Base-by-base conservation (phyloP, 2,888 invertebrate genomes). In the Petrolisthes cinctipes region DNA sequence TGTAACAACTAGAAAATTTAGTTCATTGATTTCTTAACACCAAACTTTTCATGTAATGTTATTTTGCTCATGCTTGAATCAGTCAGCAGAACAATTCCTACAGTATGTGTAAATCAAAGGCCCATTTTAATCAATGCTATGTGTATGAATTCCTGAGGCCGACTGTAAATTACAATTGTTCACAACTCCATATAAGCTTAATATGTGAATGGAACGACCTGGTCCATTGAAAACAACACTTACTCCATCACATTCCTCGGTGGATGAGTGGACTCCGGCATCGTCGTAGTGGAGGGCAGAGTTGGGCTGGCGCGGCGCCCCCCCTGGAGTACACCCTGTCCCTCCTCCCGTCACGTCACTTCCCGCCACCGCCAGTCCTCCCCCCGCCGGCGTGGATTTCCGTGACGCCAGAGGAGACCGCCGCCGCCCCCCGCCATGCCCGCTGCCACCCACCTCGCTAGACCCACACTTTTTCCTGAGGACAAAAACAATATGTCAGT, bases 171-270 rank as follows among this genome's bases (percentile, higher is more conserved):
- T 37, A 37, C 37, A 37, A 37, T 37, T 37, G 37, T 1, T 1
- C 37, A 37, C 37, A 37, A 37, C 37, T 37, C 37, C 37, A 37
- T 2, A 37, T 37, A 37, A 37, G 37, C 2, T 37, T 37, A 37
- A 37, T 37, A n/a, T n/a, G n/a, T n/a, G n/a, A n/a, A n/a, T 37
- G 37, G 37, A 37, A 37, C 2, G 37, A 37, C 37, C 37, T 37
- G 37, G 37, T 37, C 1, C 37, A 37, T 37, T 1, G 37, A 37
- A 37, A n/a, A 71, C 14, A 11, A 54, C 17, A 84, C 84, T 84
- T 53, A 84, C 87, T n/a, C 73, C 83, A 84, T 87, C 87, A 57
- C 87, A 87, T 37, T 87, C 87, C 73, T 87, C 87, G 11, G 80
- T 87, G 75, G 83, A 87, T 11, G 84, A 87, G 54, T 84, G 87